Evolutionary conservation across 2,113 vertebrate genomes (phyloP), one percentile per base, ranked within the genome.

Genomic region (Meleagris gallopavo): DNA sequence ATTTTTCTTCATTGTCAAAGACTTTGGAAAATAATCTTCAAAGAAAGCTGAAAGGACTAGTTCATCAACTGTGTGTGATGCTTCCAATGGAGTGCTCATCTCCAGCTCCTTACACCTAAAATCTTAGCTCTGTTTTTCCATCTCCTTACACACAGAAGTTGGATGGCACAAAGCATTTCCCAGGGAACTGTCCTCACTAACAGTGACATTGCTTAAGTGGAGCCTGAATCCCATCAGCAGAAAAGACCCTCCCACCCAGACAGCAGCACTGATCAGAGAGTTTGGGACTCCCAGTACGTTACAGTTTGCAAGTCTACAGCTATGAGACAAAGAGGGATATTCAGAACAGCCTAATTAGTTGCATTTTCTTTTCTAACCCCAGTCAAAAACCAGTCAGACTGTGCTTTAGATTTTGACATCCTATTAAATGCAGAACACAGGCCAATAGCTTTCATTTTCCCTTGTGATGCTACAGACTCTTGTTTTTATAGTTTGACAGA

Each of bases 371-470:
- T 91, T 67, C 95, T 95, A 95, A 95, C 96, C 90, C 90, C 94
- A 95, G 93, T 97, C 94, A 94, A 87, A 94, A 93, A 85, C 19
- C 89, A 94, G 85, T 95, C 96, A 96, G 84, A 78, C 36, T 94
- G 69, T 86, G 91, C 93, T 94, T 95, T 97, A 89, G 95, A 97
- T 96, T 89, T 67, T 96, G 95, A 94, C 92, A 97, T 96, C 87
- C 90, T 90, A 97, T 97, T 96, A 97, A 96, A 96, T 83, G 86
- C 88, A 94, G 89, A 96, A 95, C 75, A 95, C 95, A 95, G 94
- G 76, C 86, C 94, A 92, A 95, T 25, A 45, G 95, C 95, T 97
- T 95, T 93, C 95, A 95, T 90, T 92, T 93, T 97, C 95, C 88
- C 95, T 71, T 76, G 93, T 96, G 95, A 97, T 94, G 82, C 62